Evolutionary conservation across 2,888 invertebrate genomes (phyloP).

Genomic region (Gastrophysa polygoni): DNA sequence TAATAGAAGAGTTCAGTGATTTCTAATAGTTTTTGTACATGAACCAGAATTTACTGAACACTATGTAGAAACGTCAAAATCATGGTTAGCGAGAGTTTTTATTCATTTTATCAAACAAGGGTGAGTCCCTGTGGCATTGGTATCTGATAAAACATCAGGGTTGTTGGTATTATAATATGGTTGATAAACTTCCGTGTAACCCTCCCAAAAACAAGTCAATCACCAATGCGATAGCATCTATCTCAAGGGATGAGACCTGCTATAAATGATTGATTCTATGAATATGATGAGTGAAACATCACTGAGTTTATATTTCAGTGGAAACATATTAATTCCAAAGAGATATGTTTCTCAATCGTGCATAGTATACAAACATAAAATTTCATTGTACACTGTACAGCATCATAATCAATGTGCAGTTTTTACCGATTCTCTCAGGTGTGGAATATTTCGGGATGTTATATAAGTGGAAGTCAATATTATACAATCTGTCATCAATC

Average conservation of each 20-base stretch:
- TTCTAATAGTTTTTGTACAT: too few species aligned
- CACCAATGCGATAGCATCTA: not conserved
- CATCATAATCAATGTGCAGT: too few species aligned
- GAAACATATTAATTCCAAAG: not conserved
- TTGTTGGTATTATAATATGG: not conserved
- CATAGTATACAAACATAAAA: too few species aligned
- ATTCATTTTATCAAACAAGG: not conserved
- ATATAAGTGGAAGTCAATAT: too few species aligned
- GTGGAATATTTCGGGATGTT: too few species aligned
- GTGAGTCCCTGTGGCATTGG: not conserved
- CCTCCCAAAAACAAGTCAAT: conserved; percentile 1
- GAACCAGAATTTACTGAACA: too few species aligned
- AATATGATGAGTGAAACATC: not conserved
- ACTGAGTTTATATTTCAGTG: not conserved
- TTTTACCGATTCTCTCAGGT: too few species aligned
- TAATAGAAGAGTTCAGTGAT: too few species aligned
- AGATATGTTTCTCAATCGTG: too few species aligned
- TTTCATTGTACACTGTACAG: too few species aligned
- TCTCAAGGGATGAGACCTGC: not conserved
- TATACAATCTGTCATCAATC: too few species aligned
- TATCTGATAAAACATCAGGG: not conserved
- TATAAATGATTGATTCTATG: not conserved
- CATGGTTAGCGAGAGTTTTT: not conserved
- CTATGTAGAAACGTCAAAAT: too few species aligned
- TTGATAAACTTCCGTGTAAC: not conserved